phyloP scores from a whole-genome alignment of 2,888 invertebrate genomes.

The Salticus scenicus region DNA sequence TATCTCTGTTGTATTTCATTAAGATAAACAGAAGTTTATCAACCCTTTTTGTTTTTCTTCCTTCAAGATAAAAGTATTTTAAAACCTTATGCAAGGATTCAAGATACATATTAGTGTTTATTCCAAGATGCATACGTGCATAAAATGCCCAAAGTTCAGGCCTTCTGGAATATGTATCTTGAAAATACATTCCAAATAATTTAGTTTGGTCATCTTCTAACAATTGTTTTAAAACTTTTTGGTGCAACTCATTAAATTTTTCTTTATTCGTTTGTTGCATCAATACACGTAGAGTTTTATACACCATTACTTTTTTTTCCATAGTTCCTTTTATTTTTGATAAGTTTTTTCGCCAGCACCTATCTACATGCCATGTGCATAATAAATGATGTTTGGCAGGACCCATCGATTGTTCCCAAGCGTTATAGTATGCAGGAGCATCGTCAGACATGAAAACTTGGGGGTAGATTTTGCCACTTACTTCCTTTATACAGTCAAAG shows the following conservation, averaged over 20 bases:
- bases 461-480: not conserved
- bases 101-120: conserved; percentile 44
- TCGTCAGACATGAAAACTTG: conserved; percentile 70
- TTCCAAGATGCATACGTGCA: conserved; percentile 15
- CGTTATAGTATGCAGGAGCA: conserved; percentile 61
- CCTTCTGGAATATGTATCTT: conserved; percentile 18
- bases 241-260: not conserved
- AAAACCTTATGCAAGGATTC: conserved; percentile 32
- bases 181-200: conserved; percentile 12
- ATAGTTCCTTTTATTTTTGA: not conserved
- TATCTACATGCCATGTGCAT: conserved; percentile 67
- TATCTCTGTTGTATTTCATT: not conserved
- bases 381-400: conserved; percentile 31
- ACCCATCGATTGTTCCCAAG: conserved; percentile 65
- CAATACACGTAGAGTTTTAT: conserved; percentile 2
- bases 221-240: not conserved
- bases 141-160: conserved; percentile 53
- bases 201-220: not conserved
- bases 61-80: conserved; percentile 1
- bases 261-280: not conserved
- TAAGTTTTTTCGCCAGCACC: conserved; percentile 28
- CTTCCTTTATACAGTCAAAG: conserved; percentile 11
- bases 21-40: not conserved
- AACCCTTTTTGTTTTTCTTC: conserved; percentile 3
- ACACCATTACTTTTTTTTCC: not conserved